Conservation (phyloP, 1,140 invertebrate species). For the Diprion similis region DNA sequence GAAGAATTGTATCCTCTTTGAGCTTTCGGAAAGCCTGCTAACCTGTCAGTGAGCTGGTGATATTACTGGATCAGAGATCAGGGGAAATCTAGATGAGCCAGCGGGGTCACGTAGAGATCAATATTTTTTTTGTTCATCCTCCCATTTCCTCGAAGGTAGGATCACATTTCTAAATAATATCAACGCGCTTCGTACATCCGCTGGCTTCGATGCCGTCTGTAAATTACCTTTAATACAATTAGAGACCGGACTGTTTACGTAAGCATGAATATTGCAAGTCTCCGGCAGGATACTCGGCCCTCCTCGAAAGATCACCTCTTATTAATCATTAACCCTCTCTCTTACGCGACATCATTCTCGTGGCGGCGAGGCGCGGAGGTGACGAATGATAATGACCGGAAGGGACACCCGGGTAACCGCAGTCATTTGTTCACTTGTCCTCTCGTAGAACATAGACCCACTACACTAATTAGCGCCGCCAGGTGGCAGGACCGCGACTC, state of each 20-base stretch:
- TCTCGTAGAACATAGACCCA: background rate
- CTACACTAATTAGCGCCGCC: slow-evolving; percentile 4
- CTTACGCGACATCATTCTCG: background rate
- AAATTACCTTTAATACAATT: background rate
- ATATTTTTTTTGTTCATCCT: background rate
- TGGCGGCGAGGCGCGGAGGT: background rate
- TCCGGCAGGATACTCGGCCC: background rate
- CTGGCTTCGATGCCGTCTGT: no score
- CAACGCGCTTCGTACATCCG: background rate
- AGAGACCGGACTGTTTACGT: background rate
- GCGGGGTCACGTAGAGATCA: background rate
- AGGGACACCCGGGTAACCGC: slow-evolving; percentile 6
- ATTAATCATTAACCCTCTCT: background rate
- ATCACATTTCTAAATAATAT: background rate
- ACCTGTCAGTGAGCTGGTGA: background rate
- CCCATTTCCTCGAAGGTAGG: background rate
- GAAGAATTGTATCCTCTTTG: background rate
- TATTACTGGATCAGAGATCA: background rate
- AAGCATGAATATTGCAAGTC: background rate
- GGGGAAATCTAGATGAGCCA: background rate
- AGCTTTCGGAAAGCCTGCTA: background rate
- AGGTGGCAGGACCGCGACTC: slow-evolving; percentile 3
- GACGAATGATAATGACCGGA: slow-evolving; percentile 5
- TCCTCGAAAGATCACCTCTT: background rate
- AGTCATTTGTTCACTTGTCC: background rate